These are phyloP conservation scores for Tyto alba DNA, from an alignment of 2,113 vertebrate genomes.

Conservation along the genomic window DNA sequence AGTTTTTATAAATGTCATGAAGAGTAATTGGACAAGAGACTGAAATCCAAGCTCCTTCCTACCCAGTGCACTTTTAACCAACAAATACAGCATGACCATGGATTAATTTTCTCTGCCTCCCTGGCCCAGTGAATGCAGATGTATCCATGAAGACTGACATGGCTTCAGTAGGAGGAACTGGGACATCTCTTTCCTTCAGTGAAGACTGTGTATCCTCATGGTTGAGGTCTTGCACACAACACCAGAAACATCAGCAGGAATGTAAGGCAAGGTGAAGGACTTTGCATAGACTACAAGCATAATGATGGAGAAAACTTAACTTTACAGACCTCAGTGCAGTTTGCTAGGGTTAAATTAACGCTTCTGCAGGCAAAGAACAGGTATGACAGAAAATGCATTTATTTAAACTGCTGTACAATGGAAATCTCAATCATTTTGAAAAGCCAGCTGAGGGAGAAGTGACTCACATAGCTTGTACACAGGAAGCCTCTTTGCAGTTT, in stretches of 20 bases:
- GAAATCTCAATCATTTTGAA: slow-evolving; percentile 24
- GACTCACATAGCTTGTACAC: neutral
- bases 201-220: too few species aligned
- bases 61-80: neutral
- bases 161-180: neutral
- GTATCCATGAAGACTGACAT: neutral
- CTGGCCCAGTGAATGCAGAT: neutral
- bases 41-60: neutral
- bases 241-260: neutral
- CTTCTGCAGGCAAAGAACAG: neutral
- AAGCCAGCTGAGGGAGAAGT: slow-evolving; percentile 20
- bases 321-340: neutral
- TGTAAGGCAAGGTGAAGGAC: neutral
- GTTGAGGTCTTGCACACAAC: neutral
- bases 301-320: neutral
- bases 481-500: neutral
- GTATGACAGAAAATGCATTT: slow-evolving; percentile 42
- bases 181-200: neutral
- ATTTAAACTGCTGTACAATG: slow-evolving; percentile 53
- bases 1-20: neutral
- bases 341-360: neutral
- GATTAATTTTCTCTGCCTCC: neutral
- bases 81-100: neutral
- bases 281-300: neutral
- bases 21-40: neutral